A percentile compares a stretch with the other conserved stretches of the same genome.
Conservation (phyloP, 2,797 vertebrate species). For the Falco columbarius region DNA sequence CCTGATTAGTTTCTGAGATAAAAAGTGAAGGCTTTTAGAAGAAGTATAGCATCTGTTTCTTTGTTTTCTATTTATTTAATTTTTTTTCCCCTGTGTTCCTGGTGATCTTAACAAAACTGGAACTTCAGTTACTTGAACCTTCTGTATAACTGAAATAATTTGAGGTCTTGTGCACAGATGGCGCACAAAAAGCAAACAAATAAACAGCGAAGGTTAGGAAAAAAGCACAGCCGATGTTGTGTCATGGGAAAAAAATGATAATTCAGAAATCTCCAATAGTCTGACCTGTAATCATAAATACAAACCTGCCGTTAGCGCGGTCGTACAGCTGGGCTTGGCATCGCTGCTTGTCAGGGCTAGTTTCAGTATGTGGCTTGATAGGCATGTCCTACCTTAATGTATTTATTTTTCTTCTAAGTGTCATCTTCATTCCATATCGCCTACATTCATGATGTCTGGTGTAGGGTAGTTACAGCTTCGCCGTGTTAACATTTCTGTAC, state of each 20-base stretch:
- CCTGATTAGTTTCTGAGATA: neutral
- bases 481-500: fast-evolving
- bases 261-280: neutral
- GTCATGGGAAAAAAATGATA: neutral
- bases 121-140: neutral
- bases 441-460: neutral
- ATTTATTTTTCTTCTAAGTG: neutral
- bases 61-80: neutral
- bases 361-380: neutral
- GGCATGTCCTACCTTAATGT: neutral
- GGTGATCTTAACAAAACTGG: neutral
- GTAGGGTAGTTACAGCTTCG: neutral
- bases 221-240: neutral
- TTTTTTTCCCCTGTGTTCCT: neutral
- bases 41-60: neutral
- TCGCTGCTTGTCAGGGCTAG: fast-evolving
- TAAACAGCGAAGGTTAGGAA: neutral
- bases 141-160: neutral
- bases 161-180: neutral
- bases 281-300: neutral
- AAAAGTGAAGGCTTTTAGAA: neutral
- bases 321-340: neutral
- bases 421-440: neutral
- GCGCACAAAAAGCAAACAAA: neutral
- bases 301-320: neutral